phyloP scores from a whole-genome alignment of 2,797 vertebrate genomes.

The Enteromius trimaculatus region DNA sequence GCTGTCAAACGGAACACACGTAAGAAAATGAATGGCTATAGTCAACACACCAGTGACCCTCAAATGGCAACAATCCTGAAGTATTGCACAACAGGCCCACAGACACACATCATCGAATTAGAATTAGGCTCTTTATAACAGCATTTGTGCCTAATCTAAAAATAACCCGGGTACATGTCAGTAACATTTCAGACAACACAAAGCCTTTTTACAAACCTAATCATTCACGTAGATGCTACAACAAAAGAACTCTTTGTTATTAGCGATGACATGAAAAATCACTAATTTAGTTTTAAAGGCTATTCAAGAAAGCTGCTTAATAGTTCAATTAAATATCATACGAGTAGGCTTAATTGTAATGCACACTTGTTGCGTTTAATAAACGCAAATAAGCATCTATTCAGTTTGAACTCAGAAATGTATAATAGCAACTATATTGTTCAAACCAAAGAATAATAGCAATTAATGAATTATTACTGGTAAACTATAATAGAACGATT shows the following conservation, averaged over 20 bases:
- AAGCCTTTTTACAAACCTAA: conserved; percentile 16
- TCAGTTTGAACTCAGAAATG: background rate
- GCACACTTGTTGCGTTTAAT: background rate
- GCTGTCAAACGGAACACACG: conserved; percentile 5
- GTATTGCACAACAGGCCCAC: conserved; percentile 14
- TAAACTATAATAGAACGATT: background rate
- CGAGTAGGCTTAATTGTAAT: background rate
- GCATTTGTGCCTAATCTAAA: conserved; percentile 14
- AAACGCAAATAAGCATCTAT: background rate
- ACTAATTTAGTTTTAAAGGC: background rate
- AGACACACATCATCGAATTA: background rate
- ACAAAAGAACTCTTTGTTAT: conserved; percentile 18
- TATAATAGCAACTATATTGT: background rate
- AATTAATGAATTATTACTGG: background rate
- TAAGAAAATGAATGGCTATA: conserved; percentile 2
- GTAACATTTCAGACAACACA: background rate
- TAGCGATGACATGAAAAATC: background rate
- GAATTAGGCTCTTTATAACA: conserved; percentile 9
- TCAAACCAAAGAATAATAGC: background rate
- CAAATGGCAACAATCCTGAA: background rate
- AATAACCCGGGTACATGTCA: conserved; percentile 14
- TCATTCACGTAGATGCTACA: background rate
- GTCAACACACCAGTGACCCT: conserved; percentile 2
- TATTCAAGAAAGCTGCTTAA: background rate
- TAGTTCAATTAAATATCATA: background rate